Evolutionary conservation across 2,888 invertebrate genomes (phyloP), one percentile per base, ranked within the genome.

Genomic region (Scaptomyza caliginosa): DNA sequence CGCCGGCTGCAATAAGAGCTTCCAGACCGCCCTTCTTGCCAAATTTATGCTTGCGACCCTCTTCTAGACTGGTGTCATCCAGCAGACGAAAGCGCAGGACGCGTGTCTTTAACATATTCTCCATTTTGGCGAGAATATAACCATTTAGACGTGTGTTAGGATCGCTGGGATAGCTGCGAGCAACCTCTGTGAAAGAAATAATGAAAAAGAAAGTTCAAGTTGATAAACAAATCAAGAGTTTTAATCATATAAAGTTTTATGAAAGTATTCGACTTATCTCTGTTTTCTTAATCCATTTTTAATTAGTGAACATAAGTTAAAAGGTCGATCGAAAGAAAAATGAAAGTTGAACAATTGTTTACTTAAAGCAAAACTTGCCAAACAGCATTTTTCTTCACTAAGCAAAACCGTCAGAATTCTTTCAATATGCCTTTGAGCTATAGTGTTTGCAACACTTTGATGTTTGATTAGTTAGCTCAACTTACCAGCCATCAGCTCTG

Each of bases 81-180:
- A 95, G 92, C 42, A 96, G 91, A 85, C 94, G 94, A 64, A 96
- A 92, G 64, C 95, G 94, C 66, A 96, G 92, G 0, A 95, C 94
- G 81, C 96, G 96, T 4, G 94, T 94, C 88, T 94, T 95, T 65
- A 96, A 91, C 74, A 96, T 95, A 68, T 93, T 94, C 16, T 94
- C 94, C 48, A 96, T 91, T 87, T 94, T 94, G 79, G 94, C 95
- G 73, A 96, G 85, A 28, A 96, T 92, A 79, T 94, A 96, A 38
- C 95, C 95, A 88, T 96, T 96, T 49, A 96, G 90, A 28, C 95
- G 93, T 48, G 95, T 95, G 80, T 95, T 95, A 10, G 95, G 94
- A 86, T 95, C 95, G 42, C 95, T 94, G 0, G 96, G 95, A 84
- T 95, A 94, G 42, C 95, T 94, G 64, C 95, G 93, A 0, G 96